Conservation (phyloP, 2,113 vertebrate species). For the Triplophysa siluroides region DNA sequence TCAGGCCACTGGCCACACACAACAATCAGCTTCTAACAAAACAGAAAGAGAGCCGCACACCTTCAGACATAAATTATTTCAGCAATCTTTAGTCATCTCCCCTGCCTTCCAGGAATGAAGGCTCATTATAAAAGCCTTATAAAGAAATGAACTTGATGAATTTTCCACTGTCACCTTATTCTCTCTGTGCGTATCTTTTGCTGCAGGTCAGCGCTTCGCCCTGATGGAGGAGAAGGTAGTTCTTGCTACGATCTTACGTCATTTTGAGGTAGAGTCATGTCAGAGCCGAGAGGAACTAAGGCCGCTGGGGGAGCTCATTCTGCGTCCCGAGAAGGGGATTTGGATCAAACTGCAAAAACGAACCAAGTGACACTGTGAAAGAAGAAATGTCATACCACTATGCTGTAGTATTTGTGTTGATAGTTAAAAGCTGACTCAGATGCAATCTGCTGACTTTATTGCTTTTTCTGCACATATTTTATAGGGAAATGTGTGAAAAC, state of each 20-base stretch:
- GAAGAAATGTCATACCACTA: background rate
- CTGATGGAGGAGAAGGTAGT: slow-evolving; percentile 85
- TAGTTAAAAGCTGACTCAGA: background rate
- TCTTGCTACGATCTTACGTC: slow-evolving; percentile 76
- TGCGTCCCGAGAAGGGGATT: slow-evolving; percentile 80
- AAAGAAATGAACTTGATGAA: slow-evolving; percentile 19
- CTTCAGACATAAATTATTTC: slow-evolving; percentile 34
- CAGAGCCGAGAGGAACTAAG: slow-evolving; percentile 77
- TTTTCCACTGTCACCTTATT: background rate
- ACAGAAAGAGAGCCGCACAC: background rate
- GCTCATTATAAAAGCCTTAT: background rate
- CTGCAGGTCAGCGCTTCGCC: slow-evolving; percentile 83
- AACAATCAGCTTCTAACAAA: slow-evolving; percentile 19
- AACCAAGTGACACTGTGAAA: slow-evolving; percentile 1
- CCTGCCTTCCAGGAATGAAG: slow-evolving; percentile 11
- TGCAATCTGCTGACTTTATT: background rate
- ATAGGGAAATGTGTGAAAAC: too few species aligned
- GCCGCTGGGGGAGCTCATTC: slow-evolving; percentile 77
- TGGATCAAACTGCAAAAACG: slow-evolving; percentile 80
- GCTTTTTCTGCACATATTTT: too few species aligned
- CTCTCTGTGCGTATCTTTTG: slow-evolving; percentile 29
- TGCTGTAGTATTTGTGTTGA: background rate
- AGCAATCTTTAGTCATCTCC: slow-evolving; percentile 21
- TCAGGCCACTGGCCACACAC: slow-evolving; percentile 37
- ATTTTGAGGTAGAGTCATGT: slow-evolving; percentile 74